These are phyloP conservation scores for Corythoichthys intestinalis DNA, from an alignment of 2,113 vertebrate species.

Conservation along the genomic window DNA sequence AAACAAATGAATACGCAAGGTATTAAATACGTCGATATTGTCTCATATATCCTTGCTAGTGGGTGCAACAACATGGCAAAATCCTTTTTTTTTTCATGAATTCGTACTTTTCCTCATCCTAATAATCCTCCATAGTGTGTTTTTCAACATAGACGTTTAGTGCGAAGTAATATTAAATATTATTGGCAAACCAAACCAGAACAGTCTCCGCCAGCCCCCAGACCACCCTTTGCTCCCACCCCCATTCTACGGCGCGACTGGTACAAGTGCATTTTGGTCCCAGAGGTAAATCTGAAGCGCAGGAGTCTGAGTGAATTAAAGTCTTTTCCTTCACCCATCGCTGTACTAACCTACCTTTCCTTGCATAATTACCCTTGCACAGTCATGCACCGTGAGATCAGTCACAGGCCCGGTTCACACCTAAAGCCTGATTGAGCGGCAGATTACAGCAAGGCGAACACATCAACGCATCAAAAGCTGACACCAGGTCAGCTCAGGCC, in stretches of 20 bases:
- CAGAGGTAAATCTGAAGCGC: conserved; percentile 43
- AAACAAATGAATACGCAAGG: too few relatives aligned
- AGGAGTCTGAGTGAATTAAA: conserved; percentile 46
- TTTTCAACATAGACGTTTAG: too few relatives aligned
- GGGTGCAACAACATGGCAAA: too few relatives aligned
- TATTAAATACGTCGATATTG: too few relatives aligned
- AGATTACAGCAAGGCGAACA: conserved; percentile 49
- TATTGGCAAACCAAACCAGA: not conserved
- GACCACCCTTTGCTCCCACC: not conserved
- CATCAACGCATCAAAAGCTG: conserved; percentile 4
- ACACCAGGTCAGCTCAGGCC: conserved; percentile 27
- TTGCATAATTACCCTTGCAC: conserved; percentile 55
- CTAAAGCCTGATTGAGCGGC: conserved; percentile 47
- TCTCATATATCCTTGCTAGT: too few relatives aligned
- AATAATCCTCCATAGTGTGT: too few relatives aligned
- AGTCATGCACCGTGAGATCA: conserved; percentile 29
- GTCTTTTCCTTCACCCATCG: conserved; percentile 53
- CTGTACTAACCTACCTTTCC: conserved; percentile 51
- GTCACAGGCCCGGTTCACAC: conserved; percentile 28
- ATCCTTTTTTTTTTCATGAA: too few relatives aligned
- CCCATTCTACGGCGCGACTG: not conserved
- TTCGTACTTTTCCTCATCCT: too few relatives aligned
- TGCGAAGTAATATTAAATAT: too few relatives aligned
- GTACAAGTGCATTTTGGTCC: conserved; percentile 30
- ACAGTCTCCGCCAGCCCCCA: not conserved